Conservation (phyloP, 2,888 invertebrate species). For the Epinotia brunnichana region DNA sequence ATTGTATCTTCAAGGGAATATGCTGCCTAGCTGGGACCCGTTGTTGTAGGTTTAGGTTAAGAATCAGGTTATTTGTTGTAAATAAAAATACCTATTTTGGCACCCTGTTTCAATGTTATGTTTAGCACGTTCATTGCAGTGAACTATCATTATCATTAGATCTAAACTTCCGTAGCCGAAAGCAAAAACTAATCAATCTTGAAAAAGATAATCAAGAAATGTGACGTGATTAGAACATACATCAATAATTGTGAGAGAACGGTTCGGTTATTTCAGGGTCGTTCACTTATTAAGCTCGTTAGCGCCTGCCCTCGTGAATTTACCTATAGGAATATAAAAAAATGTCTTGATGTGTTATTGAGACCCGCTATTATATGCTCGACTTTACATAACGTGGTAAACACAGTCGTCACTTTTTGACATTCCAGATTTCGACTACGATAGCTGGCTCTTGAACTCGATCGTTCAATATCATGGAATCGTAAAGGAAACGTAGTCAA, state of each 20-base stretch:
- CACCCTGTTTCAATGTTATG: too few relatives aligned
- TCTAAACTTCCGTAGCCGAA: background rate
- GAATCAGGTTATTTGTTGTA: too few relatives aligned
- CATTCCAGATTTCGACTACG: conserved; percentile 9
- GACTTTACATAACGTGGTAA: background rate
- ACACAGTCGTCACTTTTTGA: conserved; percentile 20
- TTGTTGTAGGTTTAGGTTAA: too few relatives aligned
- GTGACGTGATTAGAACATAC: background rate
- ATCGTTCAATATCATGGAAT: conserved; percentile 75
- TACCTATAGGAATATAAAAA: background rate
- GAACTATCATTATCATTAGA: background rate
- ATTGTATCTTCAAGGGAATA: too few relatives aligned
- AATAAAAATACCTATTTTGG: too few relatives aligned
- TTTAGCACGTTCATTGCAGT: background rate
- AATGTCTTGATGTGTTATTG: background rate
- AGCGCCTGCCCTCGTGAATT: background rate
- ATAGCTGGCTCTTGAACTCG: conserved; percentile 48
- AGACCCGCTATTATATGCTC: background rate
- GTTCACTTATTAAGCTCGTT: too few relatives aligned
- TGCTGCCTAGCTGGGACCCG: too few relatives aligned
- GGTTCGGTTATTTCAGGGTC: too few relatives aligned
- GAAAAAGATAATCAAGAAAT: background rate
- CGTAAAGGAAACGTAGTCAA: conserved; percentile 81
- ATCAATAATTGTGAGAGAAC: background rate
- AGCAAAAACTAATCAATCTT: background rate